A percentile compares a stretch with the other conserved stretches of the same genome.
These are phyloP conservation scores for Nothobranchius furzeri DNA, from an alignment of 2,113 vertebrate species.

Conservation along the genomic window DNA sequence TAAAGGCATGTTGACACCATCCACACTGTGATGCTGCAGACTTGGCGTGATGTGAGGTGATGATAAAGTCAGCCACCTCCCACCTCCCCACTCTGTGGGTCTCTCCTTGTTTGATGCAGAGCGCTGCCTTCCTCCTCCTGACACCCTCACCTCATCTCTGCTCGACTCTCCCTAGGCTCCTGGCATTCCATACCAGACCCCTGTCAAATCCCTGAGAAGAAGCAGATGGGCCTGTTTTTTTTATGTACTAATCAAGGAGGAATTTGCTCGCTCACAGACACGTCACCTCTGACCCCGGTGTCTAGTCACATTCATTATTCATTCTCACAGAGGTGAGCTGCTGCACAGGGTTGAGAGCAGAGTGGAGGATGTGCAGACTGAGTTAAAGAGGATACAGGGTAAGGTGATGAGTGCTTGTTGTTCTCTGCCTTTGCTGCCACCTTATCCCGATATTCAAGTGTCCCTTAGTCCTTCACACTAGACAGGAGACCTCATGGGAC, in stretches of 20 bases:
- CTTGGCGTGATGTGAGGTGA: conserved; percentile 46
- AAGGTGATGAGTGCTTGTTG: conserved; percentile 44
- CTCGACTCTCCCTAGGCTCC: conserved; percentile 48
- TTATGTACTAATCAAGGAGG: conserved; percentile 82
- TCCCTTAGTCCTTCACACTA: conserved; percentile 34
- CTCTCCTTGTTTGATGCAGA: conserved; percentile 54
- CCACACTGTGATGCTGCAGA: conserved; percentile 44
- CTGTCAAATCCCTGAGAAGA: conserved; percentile 71
- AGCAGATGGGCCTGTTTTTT: conserved; percentile 79
- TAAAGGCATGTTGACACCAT: conserved; percentile 41
- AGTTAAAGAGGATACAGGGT: conserved; percentile 34
- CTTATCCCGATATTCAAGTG: conserved; percentile 52
- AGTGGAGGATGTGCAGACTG: conserved; percentile 50
- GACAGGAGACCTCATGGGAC: conserved; percentile 23
- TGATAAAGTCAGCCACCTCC: conserved; percentile 59
- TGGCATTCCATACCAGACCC: conserved; percentile 65
- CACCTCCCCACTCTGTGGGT: conserved; percentile 18
- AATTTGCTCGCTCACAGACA: conserved; percentile 81
- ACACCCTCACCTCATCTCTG: conserved; percentile 23
- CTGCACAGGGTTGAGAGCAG: conserved; percentile 59
- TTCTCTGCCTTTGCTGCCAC: conserved; percentile 53
- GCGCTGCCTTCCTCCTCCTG: conserved; percentile 18
- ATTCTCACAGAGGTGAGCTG: conserved; percentile 73
- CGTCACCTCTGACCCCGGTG: conserved; percentile 75
- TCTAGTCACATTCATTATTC: conserved; percentile 83